Base-by-base conservation (phyloP, 2,797 vertebrate species). In the Borostomias antarcticus region DNA sequence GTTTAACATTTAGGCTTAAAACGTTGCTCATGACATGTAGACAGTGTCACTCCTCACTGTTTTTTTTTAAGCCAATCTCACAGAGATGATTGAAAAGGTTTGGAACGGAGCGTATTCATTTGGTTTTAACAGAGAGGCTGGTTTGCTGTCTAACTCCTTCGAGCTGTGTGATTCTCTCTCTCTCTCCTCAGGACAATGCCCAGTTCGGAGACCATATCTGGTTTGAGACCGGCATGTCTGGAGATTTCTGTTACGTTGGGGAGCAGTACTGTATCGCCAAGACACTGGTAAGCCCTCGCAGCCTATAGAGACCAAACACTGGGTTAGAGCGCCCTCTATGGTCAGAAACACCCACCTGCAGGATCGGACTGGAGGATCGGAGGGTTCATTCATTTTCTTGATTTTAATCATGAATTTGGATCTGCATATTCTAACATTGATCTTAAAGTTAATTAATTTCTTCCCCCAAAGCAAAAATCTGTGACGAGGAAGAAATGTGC, bases 171-270 rank as follows among this genome's bases (percentile, higher is more conserved):
- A 9, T 17, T 9, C 13, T 54, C 11, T 40, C 63, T 40, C 63
- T 2, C 52, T n/a, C 33, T 54, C 78, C 81, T 57, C 88, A 99
- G 97, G 97, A 99, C 60, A 91, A 92, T 4, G 96, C 97, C 0
- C 86, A 90, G 69, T 94, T 93, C n/a, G 97, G 96, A 13, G 96
- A 98, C 43, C 97, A 98, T 73, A 93, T 98, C 87, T 99, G 97
- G 97, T 98, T 96, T 58, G 96, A 98, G 86, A 95, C 95, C 75
- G 95, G 90, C 1, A 94, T 92, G 17, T 96, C 97, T 0, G 97
- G 96, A 79, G 97, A 99, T 81, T 96, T 96, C 89, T 99, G 97
- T 78, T 99, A 98, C 0, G 95, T 98, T 0, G 97, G 97, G 54
- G 97, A 98, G 65, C 94, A 96, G 76, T 92, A 94, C 85, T 99